Base-by-base conservation (phyloP, 2,888 invertebrate species). In the Himalopsyche japonica region DNA sequence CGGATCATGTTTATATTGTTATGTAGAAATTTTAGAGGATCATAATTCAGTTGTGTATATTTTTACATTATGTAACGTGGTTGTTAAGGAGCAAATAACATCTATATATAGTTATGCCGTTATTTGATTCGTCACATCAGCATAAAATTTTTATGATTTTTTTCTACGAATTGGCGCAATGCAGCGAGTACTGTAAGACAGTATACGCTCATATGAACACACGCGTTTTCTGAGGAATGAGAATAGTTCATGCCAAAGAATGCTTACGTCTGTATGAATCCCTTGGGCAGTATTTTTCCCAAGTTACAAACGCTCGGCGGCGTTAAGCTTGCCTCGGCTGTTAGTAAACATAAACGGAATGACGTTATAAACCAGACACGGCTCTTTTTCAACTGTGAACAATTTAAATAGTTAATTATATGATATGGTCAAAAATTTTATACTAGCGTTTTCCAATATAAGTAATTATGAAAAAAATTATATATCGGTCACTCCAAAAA, bases 291-390 rank as follows among this genome's bases (percentile, higher is more conserved):
- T 81, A 85, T 83, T 81, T 80, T 82, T 85, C 43, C 84, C 78
- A 81, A 37, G 37, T 64, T 32, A 30, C 34, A 30, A 43, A 43
- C 76, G 70, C 80, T 37, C 30, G 30, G 57, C 34, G 80, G 79
- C 43, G 76, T 80, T 80, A 34, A 30, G 47, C 82, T n/a, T 30
- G 78, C 32, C 48, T 47, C 70, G 34, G 79, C 79, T 80, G 83
- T 84, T 84, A 49, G 84, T 84, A 81, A 85, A 81, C 85, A 83
- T 48, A 57, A 79, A 82, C 84, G 84, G 84, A 70, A 83, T 48
- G 57, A 79, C 76, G 70, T 70, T 70, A 70, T 70, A 70, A 70
- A 70, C 24, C 70, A 70, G 27, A 76, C 15, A 15, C 70, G 70
- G 70, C 27, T 30, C 27, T 30, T 27, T 27, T 70, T 70, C 70